Conservation (phyloP, 37 sponge, comb jelly and placozoan species). For the Beroe forskalii region DNA sequence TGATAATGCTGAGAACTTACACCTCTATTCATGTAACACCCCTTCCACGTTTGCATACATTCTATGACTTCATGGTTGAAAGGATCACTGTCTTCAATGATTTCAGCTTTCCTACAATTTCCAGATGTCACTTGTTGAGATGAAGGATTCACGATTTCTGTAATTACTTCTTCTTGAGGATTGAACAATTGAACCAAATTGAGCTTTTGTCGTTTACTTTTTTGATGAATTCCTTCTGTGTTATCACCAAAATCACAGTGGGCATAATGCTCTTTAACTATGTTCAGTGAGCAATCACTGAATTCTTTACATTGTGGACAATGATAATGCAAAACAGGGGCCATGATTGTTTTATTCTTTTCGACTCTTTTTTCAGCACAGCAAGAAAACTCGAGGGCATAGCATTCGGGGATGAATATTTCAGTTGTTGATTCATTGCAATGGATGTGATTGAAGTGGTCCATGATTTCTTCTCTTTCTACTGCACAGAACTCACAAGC, state of each 20-base stretch:
- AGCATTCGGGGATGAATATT: slow-evolving; percentile 37
- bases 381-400: slow-evolving; percentile 2
- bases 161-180: slow-evolving; percentile 23
- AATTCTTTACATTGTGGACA: slow-evolving; percentile 46
- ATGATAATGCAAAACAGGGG: slow-evolving; percentile 55
- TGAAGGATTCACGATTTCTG: slow-evolving; percentile 37
- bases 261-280: slow-evolving; percentile 40
- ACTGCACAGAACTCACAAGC: slow-evolving; percentile 59
- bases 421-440: slow-evolving; percentile 9
- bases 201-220: background rate
- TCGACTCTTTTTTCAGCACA: slow-evolving; percentile 44
- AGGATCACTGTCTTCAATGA: background rate
- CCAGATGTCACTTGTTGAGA: background rate
- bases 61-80: slow-evolving; percentile 23
- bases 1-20: slow-evolving; percentile 33
- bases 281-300: slow-evolving; percentile 42
- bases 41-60: slow-evolving; percentile 34
- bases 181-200: slow-evolving; percentile 14
- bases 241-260: background rate
- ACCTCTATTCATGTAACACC: slow-evolving; percentile 31
- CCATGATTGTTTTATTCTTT: slow-evolving; percentile 60
- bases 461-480: slow-evolving; percentile 26
- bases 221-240: background rate
- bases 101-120: background rate
- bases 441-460: slow-evolving; percentile 54